These are phyloP conservation scores for Protophormia terraenovae DNA, from an alignment of 2,888 invertebrate species.

Conservation along the genomic window DNA sequence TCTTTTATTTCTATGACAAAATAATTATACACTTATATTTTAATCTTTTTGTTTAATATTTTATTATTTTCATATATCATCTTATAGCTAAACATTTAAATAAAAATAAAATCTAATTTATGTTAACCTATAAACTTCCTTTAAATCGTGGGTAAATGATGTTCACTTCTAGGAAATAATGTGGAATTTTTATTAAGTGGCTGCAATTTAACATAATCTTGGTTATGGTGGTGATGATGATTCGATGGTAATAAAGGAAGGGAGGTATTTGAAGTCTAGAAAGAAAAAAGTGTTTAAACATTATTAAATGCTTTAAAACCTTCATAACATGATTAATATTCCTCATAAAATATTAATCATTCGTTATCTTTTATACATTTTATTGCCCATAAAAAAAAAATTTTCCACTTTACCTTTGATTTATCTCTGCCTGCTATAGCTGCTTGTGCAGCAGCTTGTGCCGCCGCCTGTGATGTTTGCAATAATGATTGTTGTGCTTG, in stretches of 20 bases:
- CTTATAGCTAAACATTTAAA: slow-evolving; percentile 19
- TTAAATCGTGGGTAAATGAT: slow-evolving; percentile 81
- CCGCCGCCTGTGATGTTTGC: slow-evolving; percentile 59
- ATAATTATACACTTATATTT: not conserved
- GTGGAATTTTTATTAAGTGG: slow-evolving; percentile 78
- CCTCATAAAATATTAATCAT: not conserved
- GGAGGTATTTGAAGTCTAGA: slow-evolving; percentile 81
- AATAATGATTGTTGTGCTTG: slow-evolving; percentile 59
- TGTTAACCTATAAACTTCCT: not conserved
- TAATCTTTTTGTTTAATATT: not conserved
- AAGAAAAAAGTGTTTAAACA: slow-evolving; percentile 2
- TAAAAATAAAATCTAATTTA: slow-evolving; percentile 17
- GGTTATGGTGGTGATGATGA: slow-evolving; percentile 77
- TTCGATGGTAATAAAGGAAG: slow-evolving; percentile 80
- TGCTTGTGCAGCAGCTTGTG: slow-evolving; percentile 58
- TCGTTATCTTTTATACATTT: not conserved
- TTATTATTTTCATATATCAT: not conserved
- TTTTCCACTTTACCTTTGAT: slow-evolving; percentile 83
- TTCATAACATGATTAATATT: not conserved
- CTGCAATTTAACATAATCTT: slow-evolving; percentile 78
- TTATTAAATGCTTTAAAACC: not conserved
- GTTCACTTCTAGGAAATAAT: slow-evolving; percentile 78
- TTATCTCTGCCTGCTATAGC: slow-evolving; percentile 82
- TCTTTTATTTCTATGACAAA: no score
- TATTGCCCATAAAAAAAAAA: no score